Percentiles rank a stretch among this genome's conserved stretches.
These are phyloP conservation scores for Phoxinus dragarum DNA, from an alignment of 2,797 vertebrate species.

Conservation along the genomic window DNA sequence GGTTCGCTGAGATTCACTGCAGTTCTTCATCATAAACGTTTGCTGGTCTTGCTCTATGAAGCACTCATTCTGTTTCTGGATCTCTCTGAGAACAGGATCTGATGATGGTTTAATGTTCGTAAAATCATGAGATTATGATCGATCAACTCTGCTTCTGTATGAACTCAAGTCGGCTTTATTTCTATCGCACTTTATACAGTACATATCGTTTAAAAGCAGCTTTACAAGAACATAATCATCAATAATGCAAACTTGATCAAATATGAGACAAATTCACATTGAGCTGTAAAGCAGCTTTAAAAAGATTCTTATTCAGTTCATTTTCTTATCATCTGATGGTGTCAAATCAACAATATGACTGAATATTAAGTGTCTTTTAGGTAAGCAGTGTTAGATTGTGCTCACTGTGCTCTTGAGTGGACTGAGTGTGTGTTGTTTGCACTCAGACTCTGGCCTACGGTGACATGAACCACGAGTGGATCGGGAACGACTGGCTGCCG, in stretches of 20 bases:
- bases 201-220: neutral
- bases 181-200: neutral
- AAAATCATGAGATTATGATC: neutral
- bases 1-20: neutral
- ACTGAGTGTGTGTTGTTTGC: constrained; percentile 4
- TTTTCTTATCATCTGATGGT: neutral
- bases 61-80: neutral
- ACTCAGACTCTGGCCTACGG: constrained; percentile 91
- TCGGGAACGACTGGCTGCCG: constrained; percentile 97
- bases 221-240: neutral
- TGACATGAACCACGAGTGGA: constrained; percentile 99
- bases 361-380: neutral
- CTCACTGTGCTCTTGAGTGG: neutral
- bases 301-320: no score
- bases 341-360: neutral
- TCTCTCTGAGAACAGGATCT: neutral
- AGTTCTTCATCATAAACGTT: neutral
- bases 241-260: neutral
- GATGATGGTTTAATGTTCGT: neutral
- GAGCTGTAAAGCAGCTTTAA: neutral
- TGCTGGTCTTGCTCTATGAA: neutral
- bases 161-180: neutral
- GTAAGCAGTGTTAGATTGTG: neutral
- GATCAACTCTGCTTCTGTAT: neutral
- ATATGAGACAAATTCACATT: no score